Evolutionary conservation across 2,888 invertebrate genomes (phyloP).

Genomic region (Caradrina clavipalpis): DNA sequence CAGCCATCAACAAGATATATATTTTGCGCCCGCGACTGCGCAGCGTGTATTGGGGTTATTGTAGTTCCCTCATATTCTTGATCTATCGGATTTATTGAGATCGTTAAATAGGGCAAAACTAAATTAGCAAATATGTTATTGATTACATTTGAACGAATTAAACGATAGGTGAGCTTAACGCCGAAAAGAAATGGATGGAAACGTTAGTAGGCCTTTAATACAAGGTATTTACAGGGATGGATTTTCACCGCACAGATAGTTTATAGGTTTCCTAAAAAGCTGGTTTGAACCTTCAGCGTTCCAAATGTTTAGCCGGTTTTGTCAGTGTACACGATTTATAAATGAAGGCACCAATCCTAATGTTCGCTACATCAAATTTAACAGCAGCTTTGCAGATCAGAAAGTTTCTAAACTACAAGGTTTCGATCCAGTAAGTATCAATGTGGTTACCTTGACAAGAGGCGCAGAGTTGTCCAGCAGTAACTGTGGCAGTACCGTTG

Average conservation of each 20-base stretch:
- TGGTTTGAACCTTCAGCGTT: too few species aligned
- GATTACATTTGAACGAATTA: background rate
- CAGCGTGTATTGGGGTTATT: slow-evolving; percentile 24
- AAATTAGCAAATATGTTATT: slow-evolving; percentile 18
- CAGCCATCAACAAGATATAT: slow-evolving; percentile 28
- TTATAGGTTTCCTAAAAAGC: too few species aligned
- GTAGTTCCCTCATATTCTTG: slow-evolving; percentile 28
- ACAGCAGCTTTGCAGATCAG: background rate
- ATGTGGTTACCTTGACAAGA: slow-evolving; percentile 87
- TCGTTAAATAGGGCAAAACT: slow-evolving; percentile 17
- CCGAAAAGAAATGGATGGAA: background rate
- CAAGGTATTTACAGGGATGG: too few species aligned
- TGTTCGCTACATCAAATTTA: background rate
- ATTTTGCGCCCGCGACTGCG: slow-evolving; percentile 18
- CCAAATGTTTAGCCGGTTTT: too few species aligned
- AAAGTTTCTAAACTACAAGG: background rate
- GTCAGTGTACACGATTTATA: too few species aligned
- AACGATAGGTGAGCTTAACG: background rate
- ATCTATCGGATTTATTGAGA: slow-evolving; percentile 49
- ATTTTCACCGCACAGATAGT: too few species aligned
- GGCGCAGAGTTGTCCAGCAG: slow-evolving; percentile 85
- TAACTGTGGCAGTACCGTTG: slow-evolving; percentile 92
- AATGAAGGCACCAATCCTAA: too few species aligned
- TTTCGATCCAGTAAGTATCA: background rate
- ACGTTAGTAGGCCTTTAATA: background rate